Base-by-base conservation (phyloP, 2,888 invertebrate species). In the Notodonta dromedarius region DNA sequence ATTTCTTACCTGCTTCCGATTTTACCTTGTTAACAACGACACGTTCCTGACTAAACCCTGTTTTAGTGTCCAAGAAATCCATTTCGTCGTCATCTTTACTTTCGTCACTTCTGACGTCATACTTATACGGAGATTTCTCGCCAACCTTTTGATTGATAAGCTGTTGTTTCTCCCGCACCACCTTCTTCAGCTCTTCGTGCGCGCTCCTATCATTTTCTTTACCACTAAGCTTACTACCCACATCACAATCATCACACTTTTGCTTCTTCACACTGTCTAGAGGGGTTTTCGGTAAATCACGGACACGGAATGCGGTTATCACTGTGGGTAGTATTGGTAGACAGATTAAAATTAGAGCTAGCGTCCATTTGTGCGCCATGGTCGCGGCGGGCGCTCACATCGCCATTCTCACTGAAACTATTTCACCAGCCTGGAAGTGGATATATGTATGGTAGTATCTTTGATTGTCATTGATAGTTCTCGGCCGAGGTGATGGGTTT, bases 301-400 rank as follows among this genome's bases (percentile, higher is more conserved):
- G 93, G 71, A 94, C 84, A 76, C 94, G 94, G 87, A 94, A 94
- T 87, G 94, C 94, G 83, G 89, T 91, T 87, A 92, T 91, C 87
- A 93, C 92, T 87, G 93, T 88, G 71, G 89, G 91, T 83, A 93
- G 87, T 84, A 93, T 86, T 74, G 91, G 84, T 71, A 92, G 78
- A 82, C 84, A 83, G 83, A 93, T 87, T 88, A 93, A 83, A 87
- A 92, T 90, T 86, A 94, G 87, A 88, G 89, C 87, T 79, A 91
- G 78, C 83, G 89, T 91, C 89, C 89, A 87, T 86, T 85, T 86
- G 78, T 84, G 91, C 87, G 89, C 90, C 94, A 94, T 94, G 80
- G 82, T 86, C 78, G 90, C 89, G 85, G 73, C 80, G 77, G 83
- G 70, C 69, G 81, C 82, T 93, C 91, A 94, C 89, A 85, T 87